Base-by-base conservation (phyloP, 1,140 invertebrate genomes). In the Nomia melanderi region DNA sequence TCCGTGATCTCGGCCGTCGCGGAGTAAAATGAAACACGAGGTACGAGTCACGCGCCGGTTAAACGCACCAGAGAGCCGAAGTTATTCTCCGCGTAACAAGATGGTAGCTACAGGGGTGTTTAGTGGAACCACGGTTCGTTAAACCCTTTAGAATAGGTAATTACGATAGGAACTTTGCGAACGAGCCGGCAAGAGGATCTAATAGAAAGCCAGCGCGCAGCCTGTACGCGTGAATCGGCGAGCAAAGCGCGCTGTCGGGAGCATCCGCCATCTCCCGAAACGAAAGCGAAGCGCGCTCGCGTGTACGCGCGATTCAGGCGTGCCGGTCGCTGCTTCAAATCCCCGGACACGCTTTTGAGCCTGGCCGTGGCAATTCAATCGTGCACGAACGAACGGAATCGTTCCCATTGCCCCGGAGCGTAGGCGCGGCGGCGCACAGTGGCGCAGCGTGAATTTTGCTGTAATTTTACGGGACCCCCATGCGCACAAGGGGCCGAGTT, bases 131-230 rank as follows among this genome's bases (percentile, higher is more conserved):
- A 62, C 80, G 77, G 82, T 71, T 85, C 82, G 82, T 84, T 83
- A 80, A 83, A 79, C 75, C 82, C 66, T 73, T 80, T 83, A 82
- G 82, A 82, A 80, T 59, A 33, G 83, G 64, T 85, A 85, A 85
- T 85, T 83, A 81, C 78, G 78, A 84, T 70, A 59, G 78, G 75
- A 66, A 78, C 82, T 78, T 66, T 54, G 73, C 63, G 70, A 73
- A 83, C 62, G 77, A 84, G 77, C 81, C 53, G 33, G 36, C 71
- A 63, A 63, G 57, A 75, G 63, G 44, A 54, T 75, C 39, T 41
- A 75, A 69, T 59, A 47, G 73, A 75, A 50, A 69, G 53, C 36
- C 23, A n/a, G 12, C 20, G 20, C 47, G 20, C 20, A 20, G 17
- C 17, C 44, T 44, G 5, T n/a, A 17, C 39, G 11, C 23, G 8